phyloP scores from a whole-genome alignment of 2,888 invertebrate species.

The Neoascia interrupta region DNA sequence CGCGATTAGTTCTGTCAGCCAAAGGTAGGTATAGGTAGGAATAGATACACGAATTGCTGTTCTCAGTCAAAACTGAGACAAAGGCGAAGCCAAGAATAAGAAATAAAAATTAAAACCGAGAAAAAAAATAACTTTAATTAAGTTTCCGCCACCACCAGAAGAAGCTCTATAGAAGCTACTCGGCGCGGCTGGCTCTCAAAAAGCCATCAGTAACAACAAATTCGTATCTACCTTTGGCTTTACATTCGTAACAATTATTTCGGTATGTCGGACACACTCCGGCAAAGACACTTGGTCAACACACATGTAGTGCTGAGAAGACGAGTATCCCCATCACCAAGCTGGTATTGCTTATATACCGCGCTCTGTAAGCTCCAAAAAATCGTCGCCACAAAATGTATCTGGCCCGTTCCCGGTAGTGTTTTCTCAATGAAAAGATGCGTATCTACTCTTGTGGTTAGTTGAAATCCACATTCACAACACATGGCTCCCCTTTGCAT shows the following conservation, averaged over 20 bases:
- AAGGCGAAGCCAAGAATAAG: conserved; percentile 22
- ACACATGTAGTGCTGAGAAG: not conserved
- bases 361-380: not conserved
- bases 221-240: conserved; percentile 46
- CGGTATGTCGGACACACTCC: conserved; percentile 27
- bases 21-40: conserved; percentile 36
- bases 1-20: conserved; percentile 62
- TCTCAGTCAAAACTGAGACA: conserved; percentile 20
- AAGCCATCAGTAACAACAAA: conserved; percentile 2
- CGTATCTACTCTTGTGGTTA: conserved; percentile 4
- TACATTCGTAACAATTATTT: conserved; percentile 62
- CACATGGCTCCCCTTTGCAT: too few species aligned
- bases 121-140: conserved; percentile 47
- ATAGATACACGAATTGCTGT: conserved; percentile 4
- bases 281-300: not conserved
- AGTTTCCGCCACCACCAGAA: conserved; percentile 47
- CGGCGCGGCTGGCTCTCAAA: conserved; percentile 16
- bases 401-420: not conserved
- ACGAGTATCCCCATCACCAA: conserved; percentile 5
- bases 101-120: not conserved
- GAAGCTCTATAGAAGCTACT: conserved; percentile 23
- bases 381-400: not conserved
- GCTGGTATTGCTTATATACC: not conserved
- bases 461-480: too few species aligned
- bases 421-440: conserved; percentile 26